These are phyloP conservation scores for Eurytoma californica DNA, from an alignment of 2,888 invertebrate genomes.

Conservation along the genomic window DNA sequence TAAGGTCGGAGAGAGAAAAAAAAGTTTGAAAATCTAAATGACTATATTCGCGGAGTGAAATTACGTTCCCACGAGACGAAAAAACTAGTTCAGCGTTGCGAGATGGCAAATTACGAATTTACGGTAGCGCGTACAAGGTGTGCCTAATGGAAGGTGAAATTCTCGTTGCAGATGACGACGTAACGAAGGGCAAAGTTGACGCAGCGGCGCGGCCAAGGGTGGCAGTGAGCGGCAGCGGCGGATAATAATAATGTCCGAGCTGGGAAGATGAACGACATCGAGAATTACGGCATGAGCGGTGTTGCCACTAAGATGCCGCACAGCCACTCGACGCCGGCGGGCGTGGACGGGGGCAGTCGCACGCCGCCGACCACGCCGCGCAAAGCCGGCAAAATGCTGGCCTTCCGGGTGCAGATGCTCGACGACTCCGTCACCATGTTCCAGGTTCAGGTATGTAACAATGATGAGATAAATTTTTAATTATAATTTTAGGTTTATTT, in stretches of 20 bases:
- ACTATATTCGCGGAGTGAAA: no score
- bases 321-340: slow-evolving; percentile 89
- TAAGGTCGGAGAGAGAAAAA: no score
- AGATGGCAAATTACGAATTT: no score
- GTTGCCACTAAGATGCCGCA: slow-evolving; percentile 85
- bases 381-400: slow-evolving; percentile 92
- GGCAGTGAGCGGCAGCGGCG: neutral
- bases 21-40: no score
- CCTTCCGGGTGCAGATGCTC: slow-evolving; percentile 91
- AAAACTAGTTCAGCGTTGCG: no score
- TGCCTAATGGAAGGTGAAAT: neutral
- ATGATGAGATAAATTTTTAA: no score
- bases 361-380: slow-evolving; percentile 88
- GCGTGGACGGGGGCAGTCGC: slow-evolving; percentile 85
- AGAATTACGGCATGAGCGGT: slow-evolving; percentile 71
- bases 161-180: slow-evolving; percentile 41
- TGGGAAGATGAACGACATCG: slow-evolving; percentile 56
- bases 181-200: slow-evolving; percentile 21
- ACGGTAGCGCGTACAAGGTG: no score
- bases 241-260: slow-evolving; percentile 16
- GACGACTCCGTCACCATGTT: slow-evolving; percentile 93
- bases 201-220: neutral
- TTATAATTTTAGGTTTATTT: no score
- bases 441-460: slow-evolving; percentile 88
- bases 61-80: no score